Base-by-base conservation (phyloP, 2,797 vertebrate genomes). In the Pseudochirops cupreus region DNA sequence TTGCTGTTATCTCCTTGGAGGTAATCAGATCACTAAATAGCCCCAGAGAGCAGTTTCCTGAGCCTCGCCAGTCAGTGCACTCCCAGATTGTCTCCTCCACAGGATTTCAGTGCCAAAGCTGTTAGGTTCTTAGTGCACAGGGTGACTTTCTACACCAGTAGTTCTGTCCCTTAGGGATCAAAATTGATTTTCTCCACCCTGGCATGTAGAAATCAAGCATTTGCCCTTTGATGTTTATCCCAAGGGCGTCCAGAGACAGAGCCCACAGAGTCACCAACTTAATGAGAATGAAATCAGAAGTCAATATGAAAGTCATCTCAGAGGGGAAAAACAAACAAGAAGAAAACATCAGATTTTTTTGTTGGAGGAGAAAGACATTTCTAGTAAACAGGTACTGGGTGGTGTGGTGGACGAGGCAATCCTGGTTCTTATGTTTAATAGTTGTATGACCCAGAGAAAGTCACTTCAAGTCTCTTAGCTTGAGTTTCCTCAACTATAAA, bases 291-390 rank as follows among this genome's bases (percentile, higher is more conserved):
- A 97, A 94, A 95, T 95, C 90, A 94, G 16, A 33, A 62, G 94
- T 90, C 59, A 94, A n/a, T 92, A 96, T 94, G 91, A 97, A 97
- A 96, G 95, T 62, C 82, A 97, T 96, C 58, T 92, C 52, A 14
- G 6, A 56, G 1, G 94, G 95, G 56, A 94, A 56, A 93, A 94
- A 94, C 62, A 96, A 95, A 82, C 56, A 92, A 50, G 5, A 31
- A 59, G 3, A 82, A 97, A 96, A 53, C 26, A 95, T 89, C 50
- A 91, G 92, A 95, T 52, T 94, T 96, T 95, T 95, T 58, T 62
- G 94, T 91, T 21, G 54, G 39, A 53, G 62, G 56, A 90, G 91
- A 97, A 94, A 93, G 53, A 50, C 87, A 46, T 18, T 50, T 94
- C 18, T 93, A 94, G 93, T 94, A 95, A 97, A 95, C 18, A 93